A percentile compares a stretch with the other conserved stretches of the same genome.
Conservation (phyloP, 2,888 invertebrate genomes). For the Ernsta delagoae region DNA sequence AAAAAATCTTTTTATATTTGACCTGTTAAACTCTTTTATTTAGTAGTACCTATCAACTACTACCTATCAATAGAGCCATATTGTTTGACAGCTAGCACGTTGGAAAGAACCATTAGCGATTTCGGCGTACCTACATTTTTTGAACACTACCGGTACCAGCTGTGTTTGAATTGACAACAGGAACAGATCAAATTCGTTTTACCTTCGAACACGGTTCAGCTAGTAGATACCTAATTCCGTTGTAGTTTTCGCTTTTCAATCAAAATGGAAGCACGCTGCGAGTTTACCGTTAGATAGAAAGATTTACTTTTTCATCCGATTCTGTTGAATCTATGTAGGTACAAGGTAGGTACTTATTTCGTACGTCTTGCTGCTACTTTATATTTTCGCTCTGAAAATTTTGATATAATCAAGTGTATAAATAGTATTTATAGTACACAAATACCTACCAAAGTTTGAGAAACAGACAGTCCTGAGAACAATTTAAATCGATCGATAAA, state of each 20-base stretch:
- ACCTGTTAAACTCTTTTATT: no score
- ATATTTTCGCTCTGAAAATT: no score
- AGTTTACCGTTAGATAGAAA: constrained; percentile 35
- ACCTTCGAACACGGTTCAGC: constrained; percentile 30
- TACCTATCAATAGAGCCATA: background rate
- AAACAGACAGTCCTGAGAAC: no score
- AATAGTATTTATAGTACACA: no score
- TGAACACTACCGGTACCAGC: constrained; percentile 25
- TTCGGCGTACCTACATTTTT: constrained; percentile 31
- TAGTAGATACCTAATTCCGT: constrained; percentile 35
- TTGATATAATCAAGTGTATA: no score
- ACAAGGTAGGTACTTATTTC: background rate
- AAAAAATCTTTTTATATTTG: no score
- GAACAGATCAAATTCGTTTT: constrained; percentile 40
- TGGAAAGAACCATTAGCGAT: constrained; percentile 35
- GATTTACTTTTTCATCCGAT: constrained; percentile 29
- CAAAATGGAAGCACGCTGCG: constrained; percentile 29
- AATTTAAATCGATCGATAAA: no score
- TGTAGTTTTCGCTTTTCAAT: constrained; percentile 41
- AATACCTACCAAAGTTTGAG: no score
- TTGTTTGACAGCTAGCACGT: constrained; percentile 30
- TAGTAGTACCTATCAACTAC: no score
- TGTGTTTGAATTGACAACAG: constrained; percentile 40
- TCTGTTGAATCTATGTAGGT: background rate
- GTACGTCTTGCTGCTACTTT: background rate